Percentiles rank a stretch among this genome's conserved stretches.
Evolutionary conservation across 2,888 invertebrate genomes (phyloP).

Genomic region (Pseudanteris insignis): DNA sequence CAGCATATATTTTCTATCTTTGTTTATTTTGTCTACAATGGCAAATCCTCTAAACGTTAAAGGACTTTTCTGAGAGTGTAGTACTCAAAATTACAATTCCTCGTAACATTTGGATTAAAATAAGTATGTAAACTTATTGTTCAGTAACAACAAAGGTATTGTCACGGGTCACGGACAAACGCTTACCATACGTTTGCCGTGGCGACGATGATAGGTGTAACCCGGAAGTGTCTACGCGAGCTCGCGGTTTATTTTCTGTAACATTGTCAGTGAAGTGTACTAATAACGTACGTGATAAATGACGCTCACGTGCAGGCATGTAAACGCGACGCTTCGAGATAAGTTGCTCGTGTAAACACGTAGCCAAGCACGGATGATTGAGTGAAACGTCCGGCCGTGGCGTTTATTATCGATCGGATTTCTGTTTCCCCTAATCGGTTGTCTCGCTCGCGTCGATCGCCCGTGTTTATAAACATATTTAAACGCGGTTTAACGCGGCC

Average conservation of each 20-base stretch:
- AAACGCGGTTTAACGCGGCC: constrained; percentile 16
- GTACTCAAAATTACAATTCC: too few species aligned
- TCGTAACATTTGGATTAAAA: too few species aligned
- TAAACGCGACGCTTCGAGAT: constrained; percentile 39
- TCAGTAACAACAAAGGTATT: too few species aligned
- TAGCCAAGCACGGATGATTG: constrained; percentile 34
- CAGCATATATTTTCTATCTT: too few species aligned
- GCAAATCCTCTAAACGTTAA: too few species aligned
- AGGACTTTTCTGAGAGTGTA: too few species aligned
- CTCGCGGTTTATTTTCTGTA: constrained; percentile 1
- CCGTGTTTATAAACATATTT: constrained; percentile 16
- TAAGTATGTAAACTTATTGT: too few species aligned
- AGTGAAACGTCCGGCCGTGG: constrained; percentile 35
- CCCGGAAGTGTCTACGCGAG: too few species aligned
- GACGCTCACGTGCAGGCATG: constrained; percentile 40
- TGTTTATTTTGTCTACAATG: too few species aligned
- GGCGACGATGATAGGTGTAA: too few species aligned
- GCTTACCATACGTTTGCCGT: too few species aligned
- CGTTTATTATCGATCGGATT: constrained; percentile 43
- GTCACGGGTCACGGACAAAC: too few species aligned
- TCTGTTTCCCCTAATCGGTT: constrained; percentile 28
- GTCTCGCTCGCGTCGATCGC: constrained; percentile 4
- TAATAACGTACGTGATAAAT: constrained; percentile 37
- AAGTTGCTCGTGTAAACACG: constrained; percentile 39
- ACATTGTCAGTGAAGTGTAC: constrained; percentile 13